Evolutionary conservation across 2,888 invertebrate genomes (phyloP).

Genomic region (Tromatobia lineatoria): DNA sequence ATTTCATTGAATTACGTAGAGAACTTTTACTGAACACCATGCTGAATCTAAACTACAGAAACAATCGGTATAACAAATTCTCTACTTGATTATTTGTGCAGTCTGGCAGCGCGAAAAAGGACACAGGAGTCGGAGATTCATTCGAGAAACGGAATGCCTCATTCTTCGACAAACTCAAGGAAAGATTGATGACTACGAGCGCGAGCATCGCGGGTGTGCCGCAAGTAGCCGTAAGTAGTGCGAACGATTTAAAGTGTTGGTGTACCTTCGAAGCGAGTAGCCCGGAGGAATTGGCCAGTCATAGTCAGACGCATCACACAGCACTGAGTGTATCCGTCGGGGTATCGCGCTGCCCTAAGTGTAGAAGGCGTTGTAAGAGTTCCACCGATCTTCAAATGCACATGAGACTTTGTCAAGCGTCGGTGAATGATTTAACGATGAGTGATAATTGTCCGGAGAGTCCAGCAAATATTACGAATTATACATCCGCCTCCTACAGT

Average conservation of each 20-base stretch:
- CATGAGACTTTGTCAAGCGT: slow-evolving; percentile 89
- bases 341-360: slow-evolving; percentile 94
- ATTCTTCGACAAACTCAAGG: slow-evolving; percentile 94
- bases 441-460: slow-evolving; percentile 76
- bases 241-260: slow-evolving; percentile 85
- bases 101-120: slow-evolving; percentile 72
- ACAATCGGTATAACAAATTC: not conserved
- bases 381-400: slow-evolving; percentile 92
- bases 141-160: slow-evolving; percentile 90
- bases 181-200: slow-evolving; percentile 90
- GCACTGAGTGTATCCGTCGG: slow-evolving; percentile 86
- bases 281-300: slow-evolving; percentile 80
- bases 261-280: slow-evolving; percentile 83
- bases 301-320: slow-evolving; percentile 83
- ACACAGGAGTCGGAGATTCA: slow-evolving; percentile 76
- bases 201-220: slow-evolving; percentile 87
- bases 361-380: slow-evolving; percentile 94
- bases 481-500: slow-evolving; percentile 77
- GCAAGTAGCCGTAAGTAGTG: slow-evolving; percentile 92
- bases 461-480: slow-evolving; percentile 75
- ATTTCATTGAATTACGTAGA: too few species aligned
- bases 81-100: not conserved
- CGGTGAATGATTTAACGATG: slow-evolving; percentile 71
- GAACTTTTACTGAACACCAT: too few species aligned
- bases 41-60: not conserved